These are phyloP conservation scores for Hypomecis punctinalis DNA, from an alignment of 2,888 invertebrate species.

Conservation along the genomic window DNA sequence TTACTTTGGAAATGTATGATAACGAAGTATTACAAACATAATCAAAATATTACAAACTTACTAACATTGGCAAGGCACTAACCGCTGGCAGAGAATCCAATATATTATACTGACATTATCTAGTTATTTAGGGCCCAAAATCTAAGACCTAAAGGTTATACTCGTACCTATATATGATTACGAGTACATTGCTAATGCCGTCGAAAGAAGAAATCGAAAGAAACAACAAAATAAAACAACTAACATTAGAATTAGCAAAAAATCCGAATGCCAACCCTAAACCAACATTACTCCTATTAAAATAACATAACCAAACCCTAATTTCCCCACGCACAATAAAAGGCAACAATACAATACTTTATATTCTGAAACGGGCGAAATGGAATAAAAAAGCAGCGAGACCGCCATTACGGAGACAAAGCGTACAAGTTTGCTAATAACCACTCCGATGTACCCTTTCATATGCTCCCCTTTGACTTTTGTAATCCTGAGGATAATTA, in stretches of 20 bases:
- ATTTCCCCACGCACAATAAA: conserved; percentile 19
- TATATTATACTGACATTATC: no score
- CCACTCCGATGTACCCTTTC: conserved; percentile 39
- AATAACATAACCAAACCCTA: conserved; percentile 7
- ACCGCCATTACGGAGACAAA: conserved; percentile 38
- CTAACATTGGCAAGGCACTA: no score
- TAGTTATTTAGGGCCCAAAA: no score
- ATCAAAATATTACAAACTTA: no score
- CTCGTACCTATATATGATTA: no score
- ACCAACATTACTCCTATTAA: conserved; percentile 2
- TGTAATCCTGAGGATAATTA: conserved; percentile 30
- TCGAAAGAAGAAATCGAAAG: no score
- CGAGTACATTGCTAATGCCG: no score
- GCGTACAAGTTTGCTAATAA: conserved; percentile 42
- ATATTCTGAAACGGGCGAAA: conserved; percentile 22
- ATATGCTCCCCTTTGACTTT: conserved; percentile 38
- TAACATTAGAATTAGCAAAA: neutral
- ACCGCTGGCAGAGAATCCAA: no score
- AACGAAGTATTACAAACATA: no score
- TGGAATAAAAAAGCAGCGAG: conserved; percentile 30
- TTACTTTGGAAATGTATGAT: no score
- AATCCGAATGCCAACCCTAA: neutral
- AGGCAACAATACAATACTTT: conserved; percentile 20
- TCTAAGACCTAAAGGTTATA: no score
- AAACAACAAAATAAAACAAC: no score